Base-by-base conservation (phyloP, 2,113 vertebrate genomes). In the Eudyptes chrysolophus region DNA sequence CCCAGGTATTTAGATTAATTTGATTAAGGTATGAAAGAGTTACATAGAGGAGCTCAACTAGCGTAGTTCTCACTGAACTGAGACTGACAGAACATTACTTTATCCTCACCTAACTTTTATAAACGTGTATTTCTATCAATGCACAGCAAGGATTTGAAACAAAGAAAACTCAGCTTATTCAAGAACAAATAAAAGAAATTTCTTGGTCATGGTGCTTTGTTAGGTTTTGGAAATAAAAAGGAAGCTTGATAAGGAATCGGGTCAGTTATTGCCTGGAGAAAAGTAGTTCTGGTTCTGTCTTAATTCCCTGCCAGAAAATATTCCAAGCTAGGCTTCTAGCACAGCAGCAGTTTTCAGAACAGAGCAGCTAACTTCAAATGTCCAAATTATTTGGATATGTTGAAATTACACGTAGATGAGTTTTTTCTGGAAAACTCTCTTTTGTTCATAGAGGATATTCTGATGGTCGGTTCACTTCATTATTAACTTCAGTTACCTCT, bases 201-300 rank as follows among this genome's bases (percentile, higher is more conserved):
- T 81, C 60, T 44, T 68, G 86, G 65, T 57, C 9, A 9, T n/a
- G 52, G 57, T 64, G 26, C 49, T 92, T 90, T 78, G 62, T 78
- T 79, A 70, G 52, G 48, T 77, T 75, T 84, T 57, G 77, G 44
- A 82, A 61, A 76, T 61, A 38, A 66, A 92, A 90, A 71, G 44
- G 40, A 71, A 79, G 36, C 83, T 79, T 44, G 66, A 71, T 90
- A 66, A 94, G 71, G 66, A 97, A 95, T 89, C 11, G 15, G 89
- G 95, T 94, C 85, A 94, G 58, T 66, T 92, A 49, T 16, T 95
- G 92, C 97, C 94, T 94, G 87, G 51, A 96, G 96, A 82, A 94
- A 95, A 94, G 49, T 30, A 78, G 34, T 83, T 95, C 72, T 57
- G 55, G 90, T 90, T 75, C 64, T 52, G n/a, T 72, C 49, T 92